Percentiles rank a stretch among this genome's conserved stretches.
Evolutionary conservation across 1,140 invertebrate genomes (phyloP).

Genomic region (Pentalonia nigronervosa): DNA sequence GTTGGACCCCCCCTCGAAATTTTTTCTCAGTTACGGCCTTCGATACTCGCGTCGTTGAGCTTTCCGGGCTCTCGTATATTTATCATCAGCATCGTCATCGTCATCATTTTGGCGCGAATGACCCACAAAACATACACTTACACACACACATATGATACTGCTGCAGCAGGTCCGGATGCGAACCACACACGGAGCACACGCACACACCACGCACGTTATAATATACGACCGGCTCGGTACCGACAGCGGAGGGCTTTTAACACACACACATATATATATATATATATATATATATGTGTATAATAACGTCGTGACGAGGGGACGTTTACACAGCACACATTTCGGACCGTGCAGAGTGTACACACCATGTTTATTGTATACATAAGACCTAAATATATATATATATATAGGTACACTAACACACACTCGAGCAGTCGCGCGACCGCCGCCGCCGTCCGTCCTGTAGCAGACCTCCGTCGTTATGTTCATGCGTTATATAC

Average conservation of each 20-base stretch:
- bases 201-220: neutral
- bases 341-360: slow-evolving; percentile 20
- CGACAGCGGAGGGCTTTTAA: slow-evolving; percentile 1
- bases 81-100: neutral
- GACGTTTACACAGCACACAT: neutral
- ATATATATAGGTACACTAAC: neutral
- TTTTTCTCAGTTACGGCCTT: too few species aligned
- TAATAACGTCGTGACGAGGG: slow-evolving; percentile 21
- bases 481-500: neutral
- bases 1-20: too few species aligned
- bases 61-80: neutral
- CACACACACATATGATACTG: neutral
- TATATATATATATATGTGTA: neutral
- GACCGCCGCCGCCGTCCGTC: neutral
- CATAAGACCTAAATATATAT: neutral
- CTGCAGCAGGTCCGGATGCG: neutral
- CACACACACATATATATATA: neutral
- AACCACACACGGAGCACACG: slow-evolving; percentile 25
- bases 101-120: neutral
- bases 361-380: slow-evolving; percentile 3
- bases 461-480: neutral
- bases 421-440: neutral
- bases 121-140: neutral
- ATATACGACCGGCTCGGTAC: neutral
- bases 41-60: neutral